Percentiles rank a stretch among this genome's conserved stretches.
Conservation (phyloP, 2,113 vertebrate species). For the Mastomys natalensis region DNA sequence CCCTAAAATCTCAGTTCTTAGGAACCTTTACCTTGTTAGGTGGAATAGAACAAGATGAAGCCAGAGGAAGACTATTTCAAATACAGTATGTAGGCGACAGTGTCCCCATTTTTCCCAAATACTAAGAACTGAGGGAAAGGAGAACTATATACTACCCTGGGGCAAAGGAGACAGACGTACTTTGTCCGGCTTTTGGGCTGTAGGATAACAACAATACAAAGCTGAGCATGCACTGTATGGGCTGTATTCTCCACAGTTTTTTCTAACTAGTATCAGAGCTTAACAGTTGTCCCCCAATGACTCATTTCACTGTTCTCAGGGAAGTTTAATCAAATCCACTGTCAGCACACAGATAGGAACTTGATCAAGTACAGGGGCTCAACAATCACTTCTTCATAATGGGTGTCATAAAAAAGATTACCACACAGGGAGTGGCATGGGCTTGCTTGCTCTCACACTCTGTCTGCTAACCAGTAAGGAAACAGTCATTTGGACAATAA, state of each 20-base stretch:
- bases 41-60: neutral
- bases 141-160: neutral
- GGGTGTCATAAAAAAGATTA: conserved; percentile 47
- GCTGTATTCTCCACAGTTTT: neutral
- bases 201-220: conserved; percentile 8
- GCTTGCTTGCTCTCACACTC: neutral
- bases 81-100: neutral
- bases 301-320: neutral
- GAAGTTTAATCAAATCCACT: neutral
- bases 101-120: conserved; percentile 31
- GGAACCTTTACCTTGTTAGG: conserved; percentile 13
- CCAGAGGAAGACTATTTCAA: conserved; percentile 35
- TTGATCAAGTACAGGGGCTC: neutral
- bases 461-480: neutral
- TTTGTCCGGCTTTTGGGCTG: conserved; percentile 16
- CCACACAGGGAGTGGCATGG: neutral
- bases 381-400: conserved; percentile 28
- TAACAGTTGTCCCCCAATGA: neutral
- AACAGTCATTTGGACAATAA: neutral
- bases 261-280: neutral
- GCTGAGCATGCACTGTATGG: neutral
- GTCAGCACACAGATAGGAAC: neutral
- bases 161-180: neutral
- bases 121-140: neutral
- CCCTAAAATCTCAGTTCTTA: neutral